Base-by-base conservation (phyloP, 2,888 invertebrate species). In the Blomia tropicalis region DNA sequence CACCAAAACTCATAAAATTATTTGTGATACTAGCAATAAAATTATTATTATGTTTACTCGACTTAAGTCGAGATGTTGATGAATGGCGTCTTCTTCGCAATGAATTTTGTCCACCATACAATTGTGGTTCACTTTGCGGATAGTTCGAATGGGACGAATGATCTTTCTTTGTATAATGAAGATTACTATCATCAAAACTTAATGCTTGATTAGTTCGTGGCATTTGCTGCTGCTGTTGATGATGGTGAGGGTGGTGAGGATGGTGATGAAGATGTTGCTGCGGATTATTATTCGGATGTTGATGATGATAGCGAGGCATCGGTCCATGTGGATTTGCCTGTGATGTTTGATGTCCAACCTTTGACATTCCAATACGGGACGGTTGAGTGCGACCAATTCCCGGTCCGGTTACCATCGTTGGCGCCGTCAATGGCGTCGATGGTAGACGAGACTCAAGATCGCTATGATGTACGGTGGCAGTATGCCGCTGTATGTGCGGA, bases 1-100 rank as follows among this genome's bases (percentile, higher is more conserved):
- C 67, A 64, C 68, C 56, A 22, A 56, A 56, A 56, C 56, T 56
- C 56, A 56, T 56, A 31, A 56, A 56, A 25, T 56, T 56, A 31
- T 56, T 56, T 19, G 56, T 56, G 14, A 56, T 56, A 36, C 36
- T 56, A 19, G 56, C 29, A 5, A 56, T 56, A 25, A 56, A 56
- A 25, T 56, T 56, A 36, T 30, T 56, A 36, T 36, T 56, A 2
- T 56, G 25, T 19, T 29, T 7, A 2, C 2, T 4, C 2, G 30
- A 2, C 23, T 56, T 56, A 31, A 56, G 25, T 25, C 56, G 14
- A 3, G 56, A 56, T n/a, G 56, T 56, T 11, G 56, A 56, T 7
- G 56, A 56, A 25, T 56, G 56, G 11, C 56, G 30, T n/a, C 29
- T 27, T 22, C 29, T 31, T 56, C 29, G 56, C 11, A 47, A 11